Base-by-base conservation (phyloP, 2,113 vertebrate species). In the Vanacampus margaritifer region DNA sequence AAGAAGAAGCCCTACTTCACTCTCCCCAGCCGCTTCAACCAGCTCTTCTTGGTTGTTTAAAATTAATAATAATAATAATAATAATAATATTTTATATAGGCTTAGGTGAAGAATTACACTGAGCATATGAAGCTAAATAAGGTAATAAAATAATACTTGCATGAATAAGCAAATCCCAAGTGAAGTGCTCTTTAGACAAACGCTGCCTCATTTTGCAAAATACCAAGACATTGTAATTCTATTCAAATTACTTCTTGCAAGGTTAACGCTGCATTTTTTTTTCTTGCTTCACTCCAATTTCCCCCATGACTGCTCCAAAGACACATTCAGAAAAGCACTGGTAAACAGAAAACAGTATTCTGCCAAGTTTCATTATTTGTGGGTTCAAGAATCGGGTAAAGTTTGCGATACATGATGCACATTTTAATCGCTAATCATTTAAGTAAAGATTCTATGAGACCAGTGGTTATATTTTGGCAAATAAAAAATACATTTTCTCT, bases 221-320 rank as follows among this genome's bases (percentile, higher is more conserved):
- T 74, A 82, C 79, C 69, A 80, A 79, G 60, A 78, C 83, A 87
- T 87, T 88, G 67, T 81, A 81, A 85, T 87, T 89, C 71, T 63
- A 80, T 78, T 84, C 67, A 75, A 79, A 81, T 79, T 78, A 79
- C 73, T 75, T 80, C 53, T 68, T 62, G 58, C 71, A 78, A 79
- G 87, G 81, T 72, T 21, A 82, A 87, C 83, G 75, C 54, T 76
- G 83, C 36, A 21, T 73, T 82, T 82, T 86, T 82, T 82, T 57
- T 32, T 32, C 28, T 83, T 84, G 70, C 78, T 74, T 86, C 78
- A 81, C 81, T 87, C 68, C 85, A 87, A 86, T 88, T 90, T 88
- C 76, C 79, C 81, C 71, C 84, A 74, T 85, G 80, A 84, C 72
- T 83, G 73, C 84, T 84, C 68, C 70, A 78, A 74, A 81, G 71